Base-by-base conservation (phyloP, 2,113 vertebrate genomes). In the Ammospiza caudacuta region DNA sequence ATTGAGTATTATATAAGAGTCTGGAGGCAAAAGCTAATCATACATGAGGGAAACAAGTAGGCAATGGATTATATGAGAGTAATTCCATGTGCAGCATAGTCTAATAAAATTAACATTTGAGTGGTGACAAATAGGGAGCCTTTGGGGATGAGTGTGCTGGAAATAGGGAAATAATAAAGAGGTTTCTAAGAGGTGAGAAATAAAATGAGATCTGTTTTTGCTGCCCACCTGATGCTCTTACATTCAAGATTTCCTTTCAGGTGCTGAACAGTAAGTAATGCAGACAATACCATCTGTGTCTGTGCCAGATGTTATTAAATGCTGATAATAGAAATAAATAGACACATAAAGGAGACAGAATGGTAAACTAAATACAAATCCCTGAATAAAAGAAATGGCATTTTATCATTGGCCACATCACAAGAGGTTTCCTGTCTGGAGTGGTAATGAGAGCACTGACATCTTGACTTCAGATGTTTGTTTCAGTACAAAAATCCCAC, bases 81-180 rank as follows among this genome's bases (percentile, higher is more conserved):
- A 91, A 92, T 72, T 83, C 75, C 63, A 73, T 70, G 59, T 69
- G 72, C 59, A 80, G 24, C 59, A 88, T 16, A 62, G 29, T 59
- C 67, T 92, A 94, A 93, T 80, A 85, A 94, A 92, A 95, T 96
- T 92, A 94, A 47, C 59, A 90, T 95, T 90, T 86, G 78, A 94
- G 51, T 88, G 33, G 86, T 74, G 64, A 85, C 84, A 95, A 91
- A 82, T 54, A 85, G 35, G 73, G n/a, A 69, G 49, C 87, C 94
- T 74, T 85, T 77, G 63, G 90, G 91, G 33, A 77, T 58, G 39
- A 86, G 27, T 88, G 18, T 43, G 59, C 43, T 80, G 43, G 82
- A 77, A 94, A 66, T 9, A 84, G 82, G 20, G 14, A 72, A 94
- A 87, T 29, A 83, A 44, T 39, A 24, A 61, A 78, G 41, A 64